Conservation (phyloP, 2,888 invertebrate genomes). For the Parnassius apollo region DNA sequence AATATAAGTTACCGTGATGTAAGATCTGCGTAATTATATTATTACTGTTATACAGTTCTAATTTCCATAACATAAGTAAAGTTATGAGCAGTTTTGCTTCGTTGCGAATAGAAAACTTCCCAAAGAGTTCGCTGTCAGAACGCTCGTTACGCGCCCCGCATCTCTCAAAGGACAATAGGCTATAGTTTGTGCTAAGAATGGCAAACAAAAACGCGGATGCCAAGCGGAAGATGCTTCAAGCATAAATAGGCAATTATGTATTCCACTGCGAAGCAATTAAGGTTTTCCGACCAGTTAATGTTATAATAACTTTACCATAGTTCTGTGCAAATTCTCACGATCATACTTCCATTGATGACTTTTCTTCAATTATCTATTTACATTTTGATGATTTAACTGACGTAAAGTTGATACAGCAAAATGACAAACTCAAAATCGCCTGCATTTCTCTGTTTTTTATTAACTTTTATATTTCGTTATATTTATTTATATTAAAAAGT, state of each 20-base stretch:
- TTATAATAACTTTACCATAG: conserved; percentile 7
- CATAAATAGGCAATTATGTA: conserved; percentile 27
- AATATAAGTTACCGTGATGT: neutral
- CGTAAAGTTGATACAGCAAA: no score
- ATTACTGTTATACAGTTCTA: neutral
- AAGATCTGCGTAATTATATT: conserved; percentile 4
- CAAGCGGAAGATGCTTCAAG: conserved; percentile 25
- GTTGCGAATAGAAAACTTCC: conserved; percentile 13
- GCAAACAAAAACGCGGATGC: conserved; percentile 28
- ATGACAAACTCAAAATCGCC: no score
- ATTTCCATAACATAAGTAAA: neutral
- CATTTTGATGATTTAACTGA: no score
- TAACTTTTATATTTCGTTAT: no score
- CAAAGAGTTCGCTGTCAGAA: conserved; percentile 21
- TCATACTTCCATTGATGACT: neutral
- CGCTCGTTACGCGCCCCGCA: conserved; percentile 16
- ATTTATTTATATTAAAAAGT: no score
- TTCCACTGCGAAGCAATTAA: conserved; percentile 21
- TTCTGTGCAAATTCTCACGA: conserved; percentile 12
- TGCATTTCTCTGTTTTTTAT: no score
- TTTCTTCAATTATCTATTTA: neutral
- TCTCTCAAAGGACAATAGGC: conserved; percentile 27
- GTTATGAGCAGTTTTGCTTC: conserved; percentile 13
- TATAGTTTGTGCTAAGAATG: conserved; percentile 26
- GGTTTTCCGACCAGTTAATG: conserved; percentile 12